Conservation (phyloP, 1,140 invertebrate genomes). For the Acromyrmex heyeri region DNA sequence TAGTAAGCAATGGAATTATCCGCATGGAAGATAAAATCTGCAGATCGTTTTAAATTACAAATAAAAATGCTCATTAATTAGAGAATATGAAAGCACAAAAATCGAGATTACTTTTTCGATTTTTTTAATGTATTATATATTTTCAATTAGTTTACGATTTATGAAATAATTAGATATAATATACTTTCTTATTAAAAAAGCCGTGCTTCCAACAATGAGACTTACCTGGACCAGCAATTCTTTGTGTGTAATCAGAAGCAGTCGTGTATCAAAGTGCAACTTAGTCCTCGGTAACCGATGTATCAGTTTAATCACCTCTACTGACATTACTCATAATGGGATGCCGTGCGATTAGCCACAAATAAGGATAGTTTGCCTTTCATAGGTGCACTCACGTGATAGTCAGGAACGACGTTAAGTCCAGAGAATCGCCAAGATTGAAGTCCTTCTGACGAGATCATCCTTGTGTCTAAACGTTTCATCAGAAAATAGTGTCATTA, state of each 20-base stretch:
- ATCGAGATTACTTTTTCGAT: conserved; percentile 8
- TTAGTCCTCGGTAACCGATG: conserved; percentile 22
- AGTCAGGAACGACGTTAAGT: conserved; percentile 48
- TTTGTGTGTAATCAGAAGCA: conserved; percentile 37
- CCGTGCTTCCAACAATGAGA: conserved; percentile 45
- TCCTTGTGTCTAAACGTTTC: background rate
- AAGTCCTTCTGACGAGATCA: conserved; percentile 29
- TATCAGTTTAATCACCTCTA: conserved; percentile 23
- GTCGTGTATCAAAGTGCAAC: conserved; percentile 49
- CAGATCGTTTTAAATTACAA: background rate
- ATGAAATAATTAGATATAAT: conserved; percentile 4
- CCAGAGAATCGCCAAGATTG: conserved; percentile 29
- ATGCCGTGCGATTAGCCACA: conserved; percentile 26
- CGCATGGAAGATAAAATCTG: background rate
- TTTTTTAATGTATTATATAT: background rate
- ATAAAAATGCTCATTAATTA: background rate
- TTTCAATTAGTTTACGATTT: conserved; percentile 6
- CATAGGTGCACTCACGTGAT: conserved; percentile 37
- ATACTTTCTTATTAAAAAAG: background rate
- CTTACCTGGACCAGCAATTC: conserved; percentile 30
- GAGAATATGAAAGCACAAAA: background rate
- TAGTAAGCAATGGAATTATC: conserved; percentile 16
- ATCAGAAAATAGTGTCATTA: background rate
- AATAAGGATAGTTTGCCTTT: conserved; percentile 39
- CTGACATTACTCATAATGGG: conserved; percentile 34